Evolutionary conservation across 2,888 invertebrate genomes (phyloP).

Genomic region (Xanthia togata): DNA sequence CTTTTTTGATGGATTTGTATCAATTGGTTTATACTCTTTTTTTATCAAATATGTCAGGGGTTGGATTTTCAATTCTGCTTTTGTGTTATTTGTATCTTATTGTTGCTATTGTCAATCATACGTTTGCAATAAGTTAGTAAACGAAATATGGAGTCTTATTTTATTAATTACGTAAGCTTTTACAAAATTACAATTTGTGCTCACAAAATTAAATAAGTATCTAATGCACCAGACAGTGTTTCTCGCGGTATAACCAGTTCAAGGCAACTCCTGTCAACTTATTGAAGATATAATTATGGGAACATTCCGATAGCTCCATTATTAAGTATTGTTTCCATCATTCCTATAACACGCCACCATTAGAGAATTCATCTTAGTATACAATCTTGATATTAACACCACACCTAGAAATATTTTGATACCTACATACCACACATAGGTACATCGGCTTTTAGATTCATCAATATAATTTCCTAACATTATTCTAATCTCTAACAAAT

Average conservation of each 20-base stretch:
- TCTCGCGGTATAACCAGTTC: conserved; percentile 7
- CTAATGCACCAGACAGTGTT: neutral
- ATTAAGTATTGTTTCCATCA: conserved; percentile 37
- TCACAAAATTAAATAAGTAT: conserved; percentile 15
- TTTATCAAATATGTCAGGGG: conserved; percentile 43
- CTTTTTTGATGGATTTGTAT: conserved; percentile 75
- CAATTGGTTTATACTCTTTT: conserved; percentile 71
- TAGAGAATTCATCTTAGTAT: neutral
- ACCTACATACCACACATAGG: neutral
- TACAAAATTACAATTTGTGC: neutral
- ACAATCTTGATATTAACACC: neutral
- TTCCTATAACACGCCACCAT: conserved; percentile 11
- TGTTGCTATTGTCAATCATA: conserved; percentile 20
- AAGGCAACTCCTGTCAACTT: conserved; percentile 28
- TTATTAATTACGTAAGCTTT: neutral
- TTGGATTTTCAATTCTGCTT: conserved; percentile 42
- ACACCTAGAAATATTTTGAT: neutral
- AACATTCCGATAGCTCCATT: conserved; percentile 19
- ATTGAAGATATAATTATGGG: conserved; percentile 37
- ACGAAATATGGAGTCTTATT: neutral
- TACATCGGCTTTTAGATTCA: neutral
- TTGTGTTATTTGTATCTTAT: conserved; percentile 26
- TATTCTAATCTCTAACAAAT: conserved; percentile 6
- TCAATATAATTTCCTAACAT: neutral
- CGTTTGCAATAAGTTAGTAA: neutral